phyloP scores from a whole-genome alignment of 2,113 vertebrate species.

The Lipophrys pholis region DNA sequence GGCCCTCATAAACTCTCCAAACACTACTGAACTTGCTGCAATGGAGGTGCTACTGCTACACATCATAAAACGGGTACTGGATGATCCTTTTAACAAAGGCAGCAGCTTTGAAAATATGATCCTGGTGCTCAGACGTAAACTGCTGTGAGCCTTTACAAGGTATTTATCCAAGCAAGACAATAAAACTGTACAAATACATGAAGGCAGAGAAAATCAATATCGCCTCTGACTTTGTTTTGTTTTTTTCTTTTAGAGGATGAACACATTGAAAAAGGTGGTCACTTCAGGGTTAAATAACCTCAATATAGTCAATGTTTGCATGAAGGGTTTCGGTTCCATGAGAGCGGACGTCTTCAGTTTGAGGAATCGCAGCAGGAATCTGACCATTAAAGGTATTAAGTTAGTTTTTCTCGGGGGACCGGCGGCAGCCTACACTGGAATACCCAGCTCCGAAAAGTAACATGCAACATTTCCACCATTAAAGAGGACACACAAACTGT shows the following conservation, averaged over 20 bases:
- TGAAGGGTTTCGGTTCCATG: conserved; percentile 19
- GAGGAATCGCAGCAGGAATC: conserved; percentile 25
- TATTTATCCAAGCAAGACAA: neutral
- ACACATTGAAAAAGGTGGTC: too few species aligned
- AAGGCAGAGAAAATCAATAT: conserved; percentile 38
- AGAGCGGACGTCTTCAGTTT: conserved; percentile 39
- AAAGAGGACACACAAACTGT: neutral
- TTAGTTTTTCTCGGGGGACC: conserved; percentile 28
- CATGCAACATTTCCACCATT: neutral
- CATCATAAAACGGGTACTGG: too few species aligned
- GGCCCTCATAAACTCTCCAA: too few species aligned
- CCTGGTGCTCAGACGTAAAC: too few species aligned
- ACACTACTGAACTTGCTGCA: too few species aligned
- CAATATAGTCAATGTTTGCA: conserved; percentile 27
- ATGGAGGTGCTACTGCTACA: too few species aligned
- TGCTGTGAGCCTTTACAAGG: too few species aligned
- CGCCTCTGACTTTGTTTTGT: neutral
- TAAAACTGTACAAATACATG: neutral
- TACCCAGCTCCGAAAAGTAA: conserved; percentile 6
- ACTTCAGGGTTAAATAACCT: too few species aligned
- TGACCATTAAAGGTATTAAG: conserved; percentile 23
- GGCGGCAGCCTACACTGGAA: conserved; percentile 6
- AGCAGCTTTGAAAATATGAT: too few species aligned
- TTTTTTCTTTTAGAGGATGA: neutral
- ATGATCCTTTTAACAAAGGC: too few species aligned